phyloP scores from a whole-genome alignment of 2,797 vertebrate species.

The Danio choprae region DNA sequence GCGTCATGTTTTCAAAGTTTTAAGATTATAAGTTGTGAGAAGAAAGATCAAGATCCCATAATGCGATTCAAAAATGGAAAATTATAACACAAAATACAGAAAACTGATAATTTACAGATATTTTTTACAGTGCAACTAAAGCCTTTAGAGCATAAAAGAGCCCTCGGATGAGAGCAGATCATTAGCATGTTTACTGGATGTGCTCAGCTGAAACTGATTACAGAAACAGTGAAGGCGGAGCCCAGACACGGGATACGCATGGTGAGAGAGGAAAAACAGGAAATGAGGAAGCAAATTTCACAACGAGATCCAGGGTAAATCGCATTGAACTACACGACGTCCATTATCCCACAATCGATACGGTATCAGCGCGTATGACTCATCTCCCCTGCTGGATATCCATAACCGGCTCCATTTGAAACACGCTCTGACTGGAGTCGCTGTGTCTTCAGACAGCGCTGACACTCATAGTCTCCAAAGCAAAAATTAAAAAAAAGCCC shows the following conservation, averaged over 20 bases:
- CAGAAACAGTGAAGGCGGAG: constrained; percentile 8
- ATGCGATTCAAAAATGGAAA: no score
- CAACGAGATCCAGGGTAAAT: not conserved
- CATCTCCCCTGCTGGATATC: constrained; percentile 34
- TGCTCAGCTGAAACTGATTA: constrained; percentile 40
- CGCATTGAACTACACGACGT: constrained; percentile 32
- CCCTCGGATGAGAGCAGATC: constrained; percentile 14
- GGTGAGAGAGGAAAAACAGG: constrained; percentile 21
- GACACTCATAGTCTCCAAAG: not conserved
- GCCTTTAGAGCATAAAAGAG: not conserved
- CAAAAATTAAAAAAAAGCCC: not conserved
- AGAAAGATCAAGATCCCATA: no score
- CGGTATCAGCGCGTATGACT: constrained; percentile 45
- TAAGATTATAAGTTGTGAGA: no score
- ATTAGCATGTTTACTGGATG: constrained; percentile 32
- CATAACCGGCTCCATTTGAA: constrained; percentile 11
- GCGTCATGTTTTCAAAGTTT: no score
- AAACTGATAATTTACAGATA: no score
- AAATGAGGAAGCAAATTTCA: constrained; percentile 26
- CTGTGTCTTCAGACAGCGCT: constrained; percentile 5
- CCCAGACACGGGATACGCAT: constrained; percentile 8
- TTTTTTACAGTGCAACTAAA: not conserved
- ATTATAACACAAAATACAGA: no score
- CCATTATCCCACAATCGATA: constrained; percentile 51
- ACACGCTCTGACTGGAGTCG: constrained; percentile 4